Evolutionary conservation across 2,888 invertebrate species (phyloP).

Genomic region (Epinotia brunnichana): DNA sequence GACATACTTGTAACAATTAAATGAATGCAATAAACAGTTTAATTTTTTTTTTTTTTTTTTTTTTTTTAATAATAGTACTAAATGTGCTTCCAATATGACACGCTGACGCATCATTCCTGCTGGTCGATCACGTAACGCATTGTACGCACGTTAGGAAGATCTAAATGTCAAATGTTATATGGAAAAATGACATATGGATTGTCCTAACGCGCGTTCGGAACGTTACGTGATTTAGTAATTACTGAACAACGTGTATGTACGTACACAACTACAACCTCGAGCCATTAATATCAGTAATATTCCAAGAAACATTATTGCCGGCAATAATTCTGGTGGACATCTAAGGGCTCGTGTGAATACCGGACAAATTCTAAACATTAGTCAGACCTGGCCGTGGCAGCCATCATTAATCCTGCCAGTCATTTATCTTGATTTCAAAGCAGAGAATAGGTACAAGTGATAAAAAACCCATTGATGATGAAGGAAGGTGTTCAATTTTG

Average conservation of each 20-base stretch:
- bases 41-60: too few species aligned
- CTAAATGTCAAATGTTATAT: too few species aligned
- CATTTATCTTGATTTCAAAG: slow-evolving; percentile 68
- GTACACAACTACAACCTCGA: slow-evolving; percentile 9
- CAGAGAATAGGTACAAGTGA: slow-evolving; percentile 64
- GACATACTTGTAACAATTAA: too few species aligned
- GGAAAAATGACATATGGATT: too few species aligned
- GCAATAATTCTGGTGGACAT: slow-evolving; percentile 47
- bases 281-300: slow-evolving; percentile 42
- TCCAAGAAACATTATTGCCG: slow-evolving; percentile 45
- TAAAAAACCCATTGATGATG: slow-evolving; percentile 61
- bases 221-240: too few species aligned
- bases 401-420: slow-evolving; percentile 62
- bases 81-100: too few species aligned
- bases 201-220: too few species aligned
- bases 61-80: too few species aligned
- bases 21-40: too few species aligned
- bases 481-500: slow-evolving; percentile 33
- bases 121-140: too few species aligned
- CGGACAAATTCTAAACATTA: slow-evolving; percentile 69
- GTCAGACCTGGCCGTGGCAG: slow-evolving; percentile 62
- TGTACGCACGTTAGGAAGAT: too few species aligned
- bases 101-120: too few species aligned
- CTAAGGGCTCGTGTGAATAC: slow-evolving; percentile 47
- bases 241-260: not conserved